Evolutionary conservation across 1,140 invertebrate genomes (phyloP).

Genomic region (Cherax quadricarinatus): DNA sequence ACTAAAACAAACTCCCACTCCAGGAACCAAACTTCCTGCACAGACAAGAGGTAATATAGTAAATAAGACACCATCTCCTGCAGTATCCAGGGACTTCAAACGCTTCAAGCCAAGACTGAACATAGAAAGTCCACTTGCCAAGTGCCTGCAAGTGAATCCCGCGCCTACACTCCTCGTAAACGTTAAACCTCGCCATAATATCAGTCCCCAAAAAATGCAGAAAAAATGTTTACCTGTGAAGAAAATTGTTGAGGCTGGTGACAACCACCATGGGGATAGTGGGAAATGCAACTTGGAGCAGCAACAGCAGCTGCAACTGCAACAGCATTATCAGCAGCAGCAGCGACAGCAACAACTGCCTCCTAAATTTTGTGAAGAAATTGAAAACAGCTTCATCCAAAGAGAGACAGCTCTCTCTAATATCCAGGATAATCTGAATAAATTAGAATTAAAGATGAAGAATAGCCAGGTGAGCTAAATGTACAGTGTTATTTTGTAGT

Average conservation of each 20-base stretch:
- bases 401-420: neutral
- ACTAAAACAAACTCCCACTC: neutral
- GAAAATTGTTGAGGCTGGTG: neutral
- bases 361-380: neutral
- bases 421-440: conserved; percentile 14
- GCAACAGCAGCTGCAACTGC: neutral
- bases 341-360: neutral
- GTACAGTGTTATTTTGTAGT: neutral
- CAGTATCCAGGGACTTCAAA: neutral
- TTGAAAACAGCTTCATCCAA: neutral
- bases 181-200: conserved; percentile 4
- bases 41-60: neutral
- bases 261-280: neutral
- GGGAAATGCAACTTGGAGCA: neutral
- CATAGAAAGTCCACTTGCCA: conserved; percentile 29
- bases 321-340: no score
- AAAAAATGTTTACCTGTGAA: neutral
- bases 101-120: conserved; percentile 3
- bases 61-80: neutral
- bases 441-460: conserved; percentile 11
- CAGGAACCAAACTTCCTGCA: neutral
- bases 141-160: conserved; percentile 18
- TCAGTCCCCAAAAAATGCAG: conserved; percentile 4
- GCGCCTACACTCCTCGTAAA: neutral
- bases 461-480: neutral